Percentiles rank a stretch among this genome's conserved stretches.
Evolutionary conservation across 2,888 invertebrate genomes (phyloP).

Genomic region (Drosophila pseudotakahashii): DNA sequence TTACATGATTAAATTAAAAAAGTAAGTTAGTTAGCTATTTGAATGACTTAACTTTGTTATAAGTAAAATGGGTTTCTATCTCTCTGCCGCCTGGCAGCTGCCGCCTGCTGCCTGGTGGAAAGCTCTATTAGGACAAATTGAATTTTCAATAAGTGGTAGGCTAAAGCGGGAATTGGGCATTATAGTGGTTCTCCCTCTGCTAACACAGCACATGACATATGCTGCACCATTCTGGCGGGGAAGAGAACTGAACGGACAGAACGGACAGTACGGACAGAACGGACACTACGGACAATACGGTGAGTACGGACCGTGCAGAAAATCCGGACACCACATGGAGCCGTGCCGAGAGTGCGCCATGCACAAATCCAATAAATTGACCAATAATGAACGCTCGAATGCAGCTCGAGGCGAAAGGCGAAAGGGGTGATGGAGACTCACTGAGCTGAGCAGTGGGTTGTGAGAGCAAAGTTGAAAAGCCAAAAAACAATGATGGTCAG

Average conservation of each 20-base stretch:
- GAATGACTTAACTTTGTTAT: background rate
- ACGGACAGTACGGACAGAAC: background rate
- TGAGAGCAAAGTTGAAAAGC: constrained; percentile 67
- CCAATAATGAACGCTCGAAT: constrained; percentile 79
- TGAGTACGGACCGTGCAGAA: background rate
- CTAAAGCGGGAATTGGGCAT: constrained; percentile 24
- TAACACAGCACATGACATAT: constrained; percentile 67
- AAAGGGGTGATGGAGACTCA: no score
- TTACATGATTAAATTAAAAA: background rate
- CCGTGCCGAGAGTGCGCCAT: constrained; percentile 51
- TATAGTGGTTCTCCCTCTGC: constrained; percentile 6
- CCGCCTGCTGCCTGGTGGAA: constrained; percentile 27
- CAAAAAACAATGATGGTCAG: constrained; percentile 74
- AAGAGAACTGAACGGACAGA: background rate
- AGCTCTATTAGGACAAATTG: constrained; percentile 72
- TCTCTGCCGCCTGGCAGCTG: constrained; percentile 21
- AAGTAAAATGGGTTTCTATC: background rate
- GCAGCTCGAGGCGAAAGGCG: constrained; percentile 38
- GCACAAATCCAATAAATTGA: constrained; percentile 82
- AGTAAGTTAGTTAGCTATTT: background rate
- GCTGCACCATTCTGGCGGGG: constrained; percentile 50
- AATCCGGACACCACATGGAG: constrained; percentile 16
- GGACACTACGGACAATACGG: background rate
- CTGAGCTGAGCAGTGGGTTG: background rate
- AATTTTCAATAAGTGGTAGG: constrained; percentile 69